Conservation (phyloP, 2,888 invertebrate species). For the Dorcus parallelipipedus region DNA sequence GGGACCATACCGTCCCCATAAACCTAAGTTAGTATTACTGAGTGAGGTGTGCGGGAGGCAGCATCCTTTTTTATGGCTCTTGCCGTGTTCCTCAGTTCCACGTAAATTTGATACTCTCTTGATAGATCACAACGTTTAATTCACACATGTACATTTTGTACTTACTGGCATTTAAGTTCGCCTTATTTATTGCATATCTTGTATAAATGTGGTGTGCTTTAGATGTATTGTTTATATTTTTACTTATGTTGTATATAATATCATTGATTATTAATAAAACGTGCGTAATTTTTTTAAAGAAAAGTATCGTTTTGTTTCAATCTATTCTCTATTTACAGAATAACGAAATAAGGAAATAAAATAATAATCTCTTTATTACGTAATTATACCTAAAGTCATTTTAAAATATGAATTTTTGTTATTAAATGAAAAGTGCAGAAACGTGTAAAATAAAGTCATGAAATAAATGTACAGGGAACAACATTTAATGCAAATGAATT, state of each 20-base stretch:
- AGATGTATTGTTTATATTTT: not conserved
- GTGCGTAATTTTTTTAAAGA: not conserved
- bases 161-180: not conserved
- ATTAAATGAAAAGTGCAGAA: constrained; percentile 14
- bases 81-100: constrained; percentile 62
- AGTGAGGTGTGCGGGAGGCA: constrained; percentile 77
- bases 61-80: constrained; percentile 68
- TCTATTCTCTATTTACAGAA: not conserved
- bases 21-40: constrained; percentile 62
- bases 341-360: not conserved
- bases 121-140: constrained; percentile 46
- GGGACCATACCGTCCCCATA: constrained; percentile 62
- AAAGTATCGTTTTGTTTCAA: not conserved
- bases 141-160: constrained; percentile 2
- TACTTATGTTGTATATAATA: constrained; percentile 2
- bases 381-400: constrained; percentile 6
- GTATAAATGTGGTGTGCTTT: not conserved
- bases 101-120: constrained; percentile 43
- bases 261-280: not conserved
- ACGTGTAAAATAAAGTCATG: constrained; percentile 6
- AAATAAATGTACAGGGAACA: constrained; percentile 1
- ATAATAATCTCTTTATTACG: constrained; percentile 1
- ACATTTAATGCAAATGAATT: constrained; percentile 8
- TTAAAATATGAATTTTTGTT: constrained; percentile 6
- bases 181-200: not conserved